phyloP scores from a whole-genome alignment of 1,140 invertebrate genomes.

The Drosophila leontia region DNA sequence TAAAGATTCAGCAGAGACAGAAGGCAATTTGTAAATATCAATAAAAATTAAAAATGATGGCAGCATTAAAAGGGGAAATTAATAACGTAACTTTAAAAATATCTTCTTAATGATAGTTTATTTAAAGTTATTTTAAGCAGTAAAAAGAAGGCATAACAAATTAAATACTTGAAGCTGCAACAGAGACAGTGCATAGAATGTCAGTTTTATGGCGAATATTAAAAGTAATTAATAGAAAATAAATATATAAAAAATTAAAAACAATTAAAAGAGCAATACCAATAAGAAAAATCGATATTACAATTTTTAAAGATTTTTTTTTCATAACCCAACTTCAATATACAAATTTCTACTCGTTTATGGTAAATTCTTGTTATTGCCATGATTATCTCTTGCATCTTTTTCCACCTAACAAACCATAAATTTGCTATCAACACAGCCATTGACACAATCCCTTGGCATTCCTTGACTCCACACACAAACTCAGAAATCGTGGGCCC shows the following conservation, averaged over 20 bases:
- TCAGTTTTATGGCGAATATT: too few species aligned
- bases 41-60: neutral
- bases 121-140: neutral
- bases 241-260: neutral
- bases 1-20: neutral
- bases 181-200: too few species aligned
- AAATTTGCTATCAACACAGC: slow-evolving; percentile 15
- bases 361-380: slow-evolving; percentile 4
- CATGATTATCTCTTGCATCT: slow-evolving; percentile 15
- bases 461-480: slow-evolving; percentile 20
- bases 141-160: neutral
- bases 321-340: neutral
- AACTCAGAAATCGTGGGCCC: slow-evolving; percentile 19
- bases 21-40: neutral
- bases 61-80: neutral
- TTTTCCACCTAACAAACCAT: slow-evolving; percentile 33
- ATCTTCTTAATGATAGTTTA: neutral
- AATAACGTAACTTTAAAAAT: neutral
- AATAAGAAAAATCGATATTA: neutral
- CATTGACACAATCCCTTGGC: slow-evolving; percentile 28
- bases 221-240: neutral
- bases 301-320: neutral
- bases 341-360: neutral
- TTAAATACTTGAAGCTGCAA: neutral
- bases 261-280: neutral